Conservation (phyloP, 2,797 vertebrate genomes). For the Hemibagrus guttatus region DNA sequence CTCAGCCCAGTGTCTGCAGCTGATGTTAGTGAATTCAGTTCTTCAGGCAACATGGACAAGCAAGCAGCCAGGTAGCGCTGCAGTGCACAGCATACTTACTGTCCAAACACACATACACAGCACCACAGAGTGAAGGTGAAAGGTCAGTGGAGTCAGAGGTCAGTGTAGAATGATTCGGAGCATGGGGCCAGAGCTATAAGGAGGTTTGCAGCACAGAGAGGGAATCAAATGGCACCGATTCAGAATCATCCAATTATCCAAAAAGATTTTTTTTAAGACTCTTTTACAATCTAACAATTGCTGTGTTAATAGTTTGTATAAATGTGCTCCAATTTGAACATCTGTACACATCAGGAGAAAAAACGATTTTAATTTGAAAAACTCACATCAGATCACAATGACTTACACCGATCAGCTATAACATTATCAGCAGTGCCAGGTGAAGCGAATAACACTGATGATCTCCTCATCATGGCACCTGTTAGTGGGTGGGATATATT, state of each 20-base stretch:
- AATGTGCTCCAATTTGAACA: neutral
- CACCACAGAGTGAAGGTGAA: slow-evolving; percentile 58
- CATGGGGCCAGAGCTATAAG: slow-evolving; percentile 73
- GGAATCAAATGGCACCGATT: slow-evolving; percentile 18
- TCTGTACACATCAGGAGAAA: neutral
- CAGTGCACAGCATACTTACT: slow-evolving; percentile 40
- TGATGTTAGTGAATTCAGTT: slow-evolving; percentile 18
- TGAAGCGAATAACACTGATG: no score
- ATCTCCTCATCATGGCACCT: no score
- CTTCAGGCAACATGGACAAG: neutral
- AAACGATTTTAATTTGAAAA: neutral
- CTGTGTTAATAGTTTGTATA: neutral
- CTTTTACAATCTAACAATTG: no score
- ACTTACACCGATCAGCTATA: neutral
- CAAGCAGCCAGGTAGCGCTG: slow-evolving; percentile 36
- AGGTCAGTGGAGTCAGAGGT: slow-evolving; percentile 67
- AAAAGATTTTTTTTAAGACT: no score
- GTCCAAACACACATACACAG: slow-evolving; percentile 40
- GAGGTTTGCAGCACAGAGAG: slow-evolving; percentile 63
- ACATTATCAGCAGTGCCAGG: no score
- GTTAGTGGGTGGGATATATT: no score
- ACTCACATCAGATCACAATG: neutral
- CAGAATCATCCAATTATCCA: neutral
- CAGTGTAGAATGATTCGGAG: slow-evolving; percentile 81
- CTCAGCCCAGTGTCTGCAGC: neutral